Base-by-base conservation (phyloP, 2,797 vertebrate species). In the Euphonia xanthogaster region DNA sequence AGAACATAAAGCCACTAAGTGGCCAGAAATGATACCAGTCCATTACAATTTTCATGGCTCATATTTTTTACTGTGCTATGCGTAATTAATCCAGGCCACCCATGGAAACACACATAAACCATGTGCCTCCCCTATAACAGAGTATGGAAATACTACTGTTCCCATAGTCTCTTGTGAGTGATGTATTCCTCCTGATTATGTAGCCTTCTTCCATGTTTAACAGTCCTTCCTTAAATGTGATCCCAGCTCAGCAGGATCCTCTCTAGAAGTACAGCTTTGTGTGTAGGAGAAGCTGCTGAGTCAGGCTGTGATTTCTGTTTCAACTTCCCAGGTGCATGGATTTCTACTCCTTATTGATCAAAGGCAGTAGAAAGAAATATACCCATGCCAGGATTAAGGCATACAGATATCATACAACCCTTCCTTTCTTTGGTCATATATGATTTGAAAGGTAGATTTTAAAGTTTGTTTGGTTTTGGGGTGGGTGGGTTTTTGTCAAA, bases 361-460 rank as follows among this genome's bases (percentile, higher is more conserved):
- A 91, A 94, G 50, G 57, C 25, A 58, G 40, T 47, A 71, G 68
- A 86, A 91, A 83, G 90, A 92, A 92, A 91, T 80, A 78, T 8
- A 48, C 3, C 0, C 17, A 9, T 77, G 45, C 20, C 50, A 73
- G 68, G 75, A 74, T 90, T 83, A 81, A 72, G 58, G 35, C 72
- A 62, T 47, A 15, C 8, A 76, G 54, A 39, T 58, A 68, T 5
- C 37, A 47, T 12, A 22, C 40, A 57, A 23, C 17, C 50, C 40
- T 86, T 86, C n/a, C 30, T 62, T 88, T 73, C 54, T 58, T 86
- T 62, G 44, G 40, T 33, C 8, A 11, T 88, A 24, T 31, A 3
- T 55, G 62, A 54, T 83, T 74, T 87, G 66, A 94, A 88, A 39
- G 48, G 33, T 42, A 90, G 35, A 40, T 78, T 91, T 81, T 61